Evolutionary conservation across 1,140 invertebrate species (phyloP).

Genomic region (Vanessa atalanta): DNA sequence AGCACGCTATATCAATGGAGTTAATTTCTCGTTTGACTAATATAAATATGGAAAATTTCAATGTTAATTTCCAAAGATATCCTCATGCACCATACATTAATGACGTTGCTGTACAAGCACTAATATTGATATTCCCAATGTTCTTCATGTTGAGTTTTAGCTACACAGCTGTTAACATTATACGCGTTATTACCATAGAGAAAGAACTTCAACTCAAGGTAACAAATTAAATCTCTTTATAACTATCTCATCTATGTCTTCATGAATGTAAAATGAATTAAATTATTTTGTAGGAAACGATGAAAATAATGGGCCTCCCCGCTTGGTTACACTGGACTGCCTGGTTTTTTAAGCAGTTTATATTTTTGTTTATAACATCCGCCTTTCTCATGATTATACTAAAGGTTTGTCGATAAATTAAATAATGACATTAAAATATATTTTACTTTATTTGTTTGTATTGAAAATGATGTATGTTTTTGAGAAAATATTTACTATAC

Average conservation of each 20-base stretch:
- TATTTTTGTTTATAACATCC: conserved; percentile 84
- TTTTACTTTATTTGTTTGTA: background rate
- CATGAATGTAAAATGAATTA: background rate
- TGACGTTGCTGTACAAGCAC: conserved; percentile 84
- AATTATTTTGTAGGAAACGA: conserved; percentile 80
- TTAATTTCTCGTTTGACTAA: conserved; percentile 80
- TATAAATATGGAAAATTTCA: conserved; percentile 51
- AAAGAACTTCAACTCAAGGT: conserved; percentile 85
- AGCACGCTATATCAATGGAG: conserved; percentile 83
- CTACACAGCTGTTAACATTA: conserved; percentile 89
- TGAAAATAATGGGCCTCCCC: conserved; percentile 93
- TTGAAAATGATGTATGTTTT: background rate
- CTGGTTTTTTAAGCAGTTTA: conserved; percentile 90
- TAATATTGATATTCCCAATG: conserved; percentile 86
- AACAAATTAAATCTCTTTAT: background rate
- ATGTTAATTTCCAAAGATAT: conserved; percentile 83
- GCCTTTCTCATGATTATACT: conserved; percentile 80
- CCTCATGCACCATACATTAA: conserved; percentile 88
- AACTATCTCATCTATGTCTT: no score
- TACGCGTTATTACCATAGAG: conserved; percentile 83
- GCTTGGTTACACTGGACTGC: conserved; percentile 92
- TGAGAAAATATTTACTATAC: background rate
- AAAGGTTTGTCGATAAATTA: conserved; percentile 58
- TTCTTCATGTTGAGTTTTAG: conserved; percentile 90
- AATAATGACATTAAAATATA: background rate